Base-by-base conservation (phyloP, 2,888 invertebrate genomes). In the Drosophila subsilvestris region DNA sequence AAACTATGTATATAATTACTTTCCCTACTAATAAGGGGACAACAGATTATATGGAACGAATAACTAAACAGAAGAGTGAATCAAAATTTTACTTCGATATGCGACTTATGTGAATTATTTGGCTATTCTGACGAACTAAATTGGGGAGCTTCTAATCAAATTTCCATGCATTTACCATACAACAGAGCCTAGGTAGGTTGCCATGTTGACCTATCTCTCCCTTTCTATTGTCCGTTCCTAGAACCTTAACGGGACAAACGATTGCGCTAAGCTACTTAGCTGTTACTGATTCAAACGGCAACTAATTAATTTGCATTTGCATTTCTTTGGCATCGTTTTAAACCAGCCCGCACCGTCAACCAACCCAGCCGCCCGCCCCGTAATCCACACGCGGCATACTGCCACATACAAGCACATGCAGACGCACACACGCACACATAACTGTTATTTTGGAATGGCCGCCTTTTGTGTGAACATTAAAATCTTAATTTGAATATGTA, bases 401-500 rank as follows among this genome's bases (percentile, higher is more conserved):
- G 37, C n/a, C 37, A 37, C 14, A 37, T 14, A 14, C 37, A 37
- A 43, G 1, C 14, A 4, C 9, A 25, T 5, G 17, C 43, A 5
- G 9, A 43, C 42, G 55, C 44, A 12, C 29, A 29, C 22, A 22
- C 56, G n/a, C 37, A 43, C 32, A 63, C 45, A 51, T 61, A 72
- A 71, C 55, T 45, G 54, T 45, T 62, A 55, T 62, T 50, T 55
- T 29, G 51, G 59, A 29, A 48, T 60, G 50, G 48, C 54, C 45
- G 29, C 62, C 62, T 62, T 71, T 56, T 71, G 72, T 63, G 71
- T 71, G 74, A 59, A 73, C 78, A 86, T 85, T 86, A 81, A 83
- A 87, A 84, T 87, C 85, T 86, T 83, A 85, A 83, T 83, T 83
- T 82, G 70, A 83, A 83, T 87, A 87, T 83, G 85, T 76, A 82